These are phyloP conservation scores for Cataglyphis albicans DNA, from an alignment of 2,888 invertebrate species.

Conservation along the genomic window DNA sequence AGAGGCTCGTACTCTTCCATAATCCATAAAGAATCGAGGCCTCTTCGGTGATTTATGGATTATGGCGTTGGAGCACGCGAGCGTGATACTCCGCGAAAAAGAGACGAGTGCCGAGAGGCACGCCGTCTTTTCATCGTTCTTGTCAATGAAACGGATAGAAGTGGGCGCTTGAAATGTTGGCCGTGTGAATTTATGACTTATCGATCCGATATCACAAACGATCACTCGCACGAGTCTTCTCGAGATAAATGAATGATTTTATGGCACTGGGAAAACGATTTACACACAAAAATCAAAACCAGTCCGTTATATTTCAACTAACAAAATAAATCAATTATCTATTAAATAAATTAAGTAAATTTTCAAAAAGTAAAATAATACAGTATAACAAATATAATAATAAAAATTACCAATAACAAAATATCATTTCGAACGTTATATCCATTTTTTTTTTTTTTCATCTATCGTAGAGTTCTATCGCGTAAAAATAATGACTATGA, in stretches of 20 bases:
- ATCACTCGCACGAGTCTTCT: slow-evolving; percentile 17
- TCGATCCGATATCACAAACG: slow-evolving; percentile 26
- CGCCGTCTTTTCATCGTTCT: slow-evolving; percentile 65
- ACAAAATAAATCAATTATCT: not conserved
- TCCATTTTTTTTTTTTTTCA: not conserved
- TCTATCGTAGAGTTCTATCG: too few relatives aligned
- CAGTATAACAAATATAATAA: not conserved
- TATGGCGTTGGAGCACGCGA: slow-evolving; percentile 80
- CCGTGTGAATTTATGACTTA: slow-evolving; percentile 38
- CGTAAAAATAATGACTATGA: slow-evolving; percentile 3
- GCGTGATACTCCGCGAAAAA: slow-evolving; percentile 62
- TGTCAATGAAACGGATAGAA: slow-evolving; percentile 52
- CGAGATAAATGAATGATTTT: slow-evolving; percentile 4
- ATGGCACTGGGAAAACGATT: not conserved
- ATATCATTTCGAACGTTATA: not conserved
- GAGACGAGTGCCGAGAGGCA: slow-evolving; percentile 65
- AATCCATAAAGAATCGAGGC: slow-evolving; percentile 78
- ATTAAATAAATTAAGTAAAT: slow-evolving; percentile 9
- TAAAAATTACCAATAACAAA: not conserved
- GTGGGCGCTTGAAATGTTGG: slow-evolving; percentile 14
- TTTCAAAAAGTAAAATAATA: not conserved
- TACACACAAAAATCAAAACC: not conserved
- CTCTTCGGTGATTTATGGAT: slow-evolving; percentile 81
- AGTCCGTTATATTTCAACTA: not conserved
- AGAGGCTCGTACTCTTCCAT: slow-evolving; percentile 71